Evolutionary conservation across 2,888 invertebrate species (phyloP), one percentile per base, ranked within the genome.

Genomic region (Drosophila nr. perissopoda): DNA sequence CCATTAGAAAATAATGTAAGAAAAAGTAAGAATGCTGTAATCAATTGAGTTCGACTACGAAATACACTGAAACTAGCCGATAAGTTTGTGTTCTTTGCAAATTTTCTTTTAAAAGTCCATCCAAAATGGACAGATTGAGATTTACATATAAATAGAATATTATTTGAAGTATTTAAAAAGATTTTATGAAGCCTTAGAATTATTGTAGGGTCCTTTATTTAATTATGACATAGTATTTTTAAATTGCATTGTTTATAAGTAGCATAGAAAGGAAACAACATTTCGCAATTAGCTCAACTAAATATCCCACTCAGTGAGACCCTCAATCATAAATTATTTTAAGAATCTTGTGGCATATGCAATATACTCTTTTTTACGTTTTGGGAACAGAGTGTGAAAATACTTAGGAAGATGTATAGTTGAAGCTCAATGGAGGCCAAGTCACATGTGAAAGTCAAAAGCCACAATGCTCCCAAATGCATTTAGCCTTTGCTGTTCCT

Each of bases 371-470:
- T 27, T 16, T 2, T 8, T 38, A 7, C 5, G 4, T 8, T 29
- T 56, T 56, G 13, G 5, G 8, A 38, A 29, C 38, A 56, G 56
- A 13, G 38, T 38, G 29, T 29, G n/a, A 11, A 54, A 74, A 73
- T 70, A 76, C 70, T 61, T 70, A 46, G 79, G 76, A 79, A 63
- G 59, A 70, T 56, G 65, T 58, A 58, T 67, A 56, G 79, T 63
- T 59, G 58, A 2, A 8, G n/a, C 63, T 58, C 53, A 75, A 66
- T 79, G 75, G 75, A 76, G 76, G 65, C 70, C 76, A 73, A 79
- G 73, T 66, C 79, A 80, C 70, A 80, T 80, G 74, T 80, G 79
- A 77, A 76, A 80, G 80, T 80, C 80, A 80, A 80, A 80, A 72
- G 80, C 64, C 76, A 77, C 51, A 64, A 63, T 70, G 67, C 79